phyloP scores from a whole-genome alignment of 1,140 invertebrate genomes.

The Watersipora subatra region DNA sequence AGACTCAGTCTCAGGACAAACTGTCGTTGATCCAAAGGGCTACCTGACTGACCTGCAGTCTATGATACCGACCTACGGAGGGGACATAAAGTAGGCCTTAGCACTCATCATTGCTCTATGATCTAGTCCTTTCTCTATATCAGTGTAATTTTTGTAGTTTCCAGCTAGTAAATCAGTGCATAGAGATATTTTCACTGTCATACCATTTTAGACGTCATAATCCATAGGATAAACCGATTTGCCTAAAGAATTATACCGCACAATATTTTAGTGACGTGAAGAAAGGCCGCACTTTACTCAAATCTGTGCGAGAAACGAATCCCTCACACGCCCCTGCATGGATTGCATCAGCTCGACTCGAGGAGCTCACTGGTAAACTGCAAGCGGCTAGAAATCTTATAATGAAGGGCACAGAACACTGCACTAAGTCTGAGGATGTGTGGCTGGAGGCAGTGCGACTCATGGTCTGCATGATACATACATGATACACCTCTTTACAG shows the following conservation, averaged over 20 bases:
- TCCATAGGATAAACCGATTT: too few species aligned
- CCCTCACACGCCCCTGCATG: slow-evolving; percentile 97
- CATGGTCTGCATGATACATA: slow-evolving; percentile 49
- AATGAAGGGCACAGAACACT: slow-evolving; percentile 81
- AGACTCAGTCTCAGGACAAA: slow-evolving; percentile 96
- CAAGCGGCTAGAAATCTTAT: slow-evolving; percentile 88
- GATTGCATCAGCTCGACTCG: slow-evolving; percentile 95
- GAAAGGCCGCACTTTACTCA: slow-evolving; percentile 86
- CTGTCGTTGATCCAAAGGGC: slow-evolving; percentile 97
- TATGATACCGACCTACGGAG: slow-evolving; percentile 95
- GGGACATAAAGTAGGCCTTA: slow-evolving; percentile 76
- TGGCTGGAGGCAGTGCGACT: slow-evolving; percentile 93
- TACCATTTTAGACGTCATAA: too few species aligned
- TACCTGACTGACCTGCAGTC: slow-evolving; percentile 96
- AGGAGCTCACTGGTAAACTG: slow-evolving; percentile 97
- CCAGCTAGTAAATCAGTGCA: too few species aligned
- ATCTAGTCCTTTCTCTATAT: too few species aligned
- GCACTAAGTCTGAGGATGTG: slow-evolving; percentile 89
- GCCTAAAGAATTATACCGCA: too few species aligned
- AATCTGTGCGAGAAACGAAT: slow-evolving; percentile 95
- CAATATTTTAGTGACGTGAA: slow-evolving; percentile 82
- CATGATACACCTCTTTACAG: too few species aligned
- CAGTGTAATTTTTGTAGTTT: too few species aligned
- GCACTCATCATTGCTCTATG: too few species aligned
- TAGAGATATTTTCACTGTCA: too few species aligned